Percentiles rank a stretch among this genome's conserved stretches.
Conservation (phyloP, 2,113 vertebrate species). For the Pangasianodon hypophthalmus region DNA sequence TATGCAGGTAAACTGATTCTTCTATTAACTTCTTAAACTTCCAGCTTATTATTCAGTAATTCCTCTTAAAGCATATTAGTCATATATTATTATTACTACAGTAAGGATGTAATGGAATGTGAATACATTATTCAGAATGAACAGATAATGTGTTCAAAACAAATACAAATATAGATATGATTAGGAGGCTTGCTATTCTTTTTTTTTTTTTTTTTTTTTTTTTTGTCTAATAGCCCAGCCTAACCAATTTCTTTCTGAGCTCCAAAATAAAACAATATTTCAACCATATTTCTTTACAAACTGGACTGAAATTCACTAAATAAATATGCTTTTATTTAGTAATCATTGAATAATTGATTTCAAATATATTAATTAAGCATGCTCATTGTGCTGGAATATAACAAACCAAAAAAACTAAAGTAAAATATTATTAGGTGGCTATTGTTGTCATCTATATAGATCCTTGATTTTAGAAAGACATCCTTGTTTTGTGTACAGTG, state of each 20-base stretch:
- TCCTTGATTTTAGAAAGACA: background rate
- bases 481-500: background rate
- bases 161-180: background rate
- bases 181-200: background rate
- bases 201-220: background rate
- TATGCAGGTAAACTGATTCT: slow-evolving; percentile 80
- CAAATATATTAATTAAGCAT: background rate
- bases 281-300: background rate
- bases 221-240: background rate
- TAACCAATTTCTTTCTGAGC: background rate
- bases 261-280: background rate
- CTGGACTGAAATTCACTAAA: background rate
- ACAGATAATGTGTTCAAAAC: background rate
- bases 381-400: background rate
- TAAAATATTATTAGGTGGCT: background rate
- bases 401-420: background rate
- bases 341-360: background rate
- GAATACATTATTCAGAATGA: background rate
- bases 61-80: no score
- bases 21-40: background rate
- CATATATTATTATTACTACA: background rate
- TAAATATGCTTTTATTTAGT: background rate
- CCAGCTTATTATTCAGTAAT: background rate
- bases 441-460: background rate
- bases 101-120: background rate